These are phyloP conservation scores for Drosophila kurseongensis DNA, from an alignment of 1,140 invertebrate genomes.

Conservation along the genomic window DNA sequence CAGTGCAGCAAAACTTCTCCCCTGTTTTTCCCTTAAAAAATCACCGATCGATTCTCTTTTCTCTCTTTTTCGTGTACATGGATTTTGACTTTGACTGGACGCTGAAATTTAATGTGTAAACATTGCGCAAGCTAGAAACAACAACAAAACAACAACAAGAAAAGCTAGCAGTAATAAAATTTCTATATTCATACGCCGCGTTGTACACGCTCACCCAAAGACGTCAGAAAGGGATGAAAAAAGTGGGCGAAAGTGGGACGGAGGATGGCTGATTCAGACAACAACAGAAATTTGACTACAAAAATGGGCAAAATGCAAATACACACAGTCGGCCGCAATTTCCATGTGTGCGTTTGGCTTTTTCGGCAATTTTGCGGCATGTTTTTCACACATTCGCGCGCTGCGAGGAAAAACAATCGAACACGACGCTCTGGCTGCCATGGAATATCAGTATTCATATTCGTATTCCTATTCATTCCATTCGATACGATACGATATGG, in stretches of 20 bases:
- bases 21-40: conserved; percentile 3
- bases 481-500: conserved; percentile 11
- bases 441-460: conserved; percentile 55
- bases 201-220: conserved; percentile 49
- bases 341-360: conserved; percentile 58
- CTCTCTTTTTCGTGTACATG: conserved; percentile 56
- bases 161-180: conserved; percentile 37
- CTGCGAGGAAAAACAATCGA: conserved; percentile 70
- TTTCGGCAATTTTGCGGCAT: conserved; percentile 80
- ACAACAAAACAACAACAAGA: conserved; percentile 50
- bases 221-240: conserved; percentile 32
- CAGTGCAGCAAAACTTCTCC: conserved; percentile 9
- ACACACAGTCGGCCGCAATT: conserved; percentile 44
- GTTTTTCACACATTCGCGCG: conserved; percentile 81
- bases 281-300: conserved; percentile 76
- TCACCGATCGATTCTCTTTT: conserved; percentile 13
- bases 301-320: conserved; percentile 81
- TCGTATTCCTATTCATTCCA: conserved; percentile 40
- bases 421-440: conserved; percentile 75
- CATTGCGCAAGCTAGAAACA: conserved; percentile 74
- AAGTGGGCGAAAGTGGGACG: conserved; percentile 6
- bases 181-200: conserved; percentile 75
- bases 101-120: conserved; percentile 68
- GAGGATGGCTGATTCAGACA: conserved; percentile 66
- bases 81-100: conserved; percentile 77